Base-by-base conservation (phyloP, 2,888 invertebrate genomes). In the Linyphia triangularis region DNA sequence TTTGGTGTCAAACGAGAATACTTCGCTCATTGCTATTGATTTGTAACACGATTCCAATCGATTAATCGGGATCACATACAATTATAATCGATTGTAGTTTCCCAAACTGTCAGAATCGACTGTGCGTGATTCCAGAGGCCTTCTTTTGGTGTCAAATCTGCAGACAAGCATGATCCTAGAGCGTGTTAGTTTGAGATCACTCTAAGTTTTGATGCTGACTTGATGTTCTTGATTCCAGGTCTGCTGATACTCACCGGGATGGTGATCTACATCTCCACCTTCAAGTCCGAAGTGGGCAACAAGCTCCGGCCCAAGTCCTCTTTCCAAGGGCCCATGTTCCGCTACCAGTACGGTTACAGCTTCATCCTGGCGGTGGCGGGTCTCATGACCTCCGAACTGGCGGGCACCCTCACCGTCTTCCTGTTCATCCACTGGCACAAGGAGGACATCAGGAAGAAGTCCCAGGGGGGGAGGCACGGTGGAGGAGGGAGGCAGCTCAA, bases 231-330 rank as follows among this genome's bases (percentile, higher is more conserved):
- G 5, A 2, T 67, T 22, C 30, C 94, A 97, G 97, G 97, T 92
- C 94, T 97, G 90, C 94, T 97, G 91, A 97, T 97, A 96, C 95
- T 97, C 91, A 96, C 96, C 91, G 97, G 97, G 72, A 95, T 97
- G 93, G 96, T 97, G 92, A 96, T 97, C 94, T 97, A 97, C 94
- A 97, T 97, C 94, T 97, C 97, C 84, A 96, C 97, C 92, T 96
- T 97, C 93, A 97, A 97, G 93, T 96, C 97, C 10, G 97, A 97
- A 94, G 95, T 97, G 67, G 97, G 97, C 65, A 96, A 96, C 92
- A 97, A 97, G 93, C 94, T 97, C 88, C 95, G 96, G 89, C 95
- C 97, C 88, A 95, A 95, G 92, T 96, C 96, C 24, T 94, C 95
- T 77, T 95, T 96, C 88, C 95, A 96, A 92, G 91, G 89, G 16